Percentiles rank a stretch among this genome's conserved stretches.
phyloP scores from a whole-genome alignment of 2,113 vertebrate genomes.

The Ceyx margarethae region DNA sequence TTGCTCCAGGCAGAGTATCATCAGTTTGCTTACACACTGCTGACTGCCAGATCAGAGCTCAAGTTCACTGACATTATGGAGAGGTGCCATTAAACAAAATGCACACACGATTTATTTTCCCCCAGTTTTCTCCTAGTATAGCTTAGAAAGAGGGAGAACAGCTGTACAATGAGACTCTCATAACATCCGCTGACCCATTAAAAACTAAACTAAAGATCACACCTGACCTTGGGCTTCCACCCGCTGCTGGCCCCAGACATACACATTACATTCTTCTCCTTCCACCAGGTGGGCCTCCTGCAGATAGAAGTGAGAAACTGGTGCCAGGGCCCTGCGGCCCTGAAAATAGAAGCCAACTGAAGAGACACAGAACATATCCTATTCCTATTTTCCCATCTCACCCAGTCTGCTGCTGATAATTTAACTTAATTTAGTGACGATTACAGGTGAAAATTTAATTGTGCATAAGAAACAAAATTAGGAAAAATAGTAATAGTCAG shows the following conservation, averaged over 20 bases:
- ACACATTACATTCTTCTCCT: background rate
- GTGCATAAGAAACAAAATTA: slow-evolving; percentile 1
- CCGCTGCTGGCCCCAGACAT: background rate
- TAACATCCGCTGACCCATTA: background rate
- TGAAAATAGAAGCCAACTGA: background rate
- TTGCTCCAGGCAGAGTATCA: background rate
- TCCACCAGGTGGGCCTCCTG: background rate
- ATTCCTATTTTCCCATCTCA: background rate
- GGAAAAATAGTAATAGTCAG: background rate
- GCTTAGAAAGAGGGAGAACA: background rate
- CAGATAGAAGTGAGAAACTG: background rate
- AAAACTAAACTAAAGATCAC: background rate
- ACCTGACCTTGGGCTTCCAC: background rate
- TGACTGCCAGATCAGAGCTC: background rate
- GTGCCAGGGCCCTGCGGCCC: background rate
- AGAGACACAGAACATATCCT: background rate
- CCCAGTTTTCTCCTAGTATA: background rate
- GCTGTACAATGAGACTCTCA: background rate
- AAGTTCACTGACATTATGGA: background rate
- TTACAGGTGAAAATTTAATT: slow-evolving; percentile 36
- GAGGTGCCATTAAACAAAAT: background rate
- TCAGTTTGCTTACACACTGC: background rate
- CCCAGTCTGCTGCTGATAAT: background rate
- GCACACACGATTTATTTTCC: accelerated
- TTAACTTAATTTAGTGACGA: background rate